Evolutionary conservation across 2,888 invertebrate species (phyloP).

Genomic region (Eupithecia inturbata): DNA sequence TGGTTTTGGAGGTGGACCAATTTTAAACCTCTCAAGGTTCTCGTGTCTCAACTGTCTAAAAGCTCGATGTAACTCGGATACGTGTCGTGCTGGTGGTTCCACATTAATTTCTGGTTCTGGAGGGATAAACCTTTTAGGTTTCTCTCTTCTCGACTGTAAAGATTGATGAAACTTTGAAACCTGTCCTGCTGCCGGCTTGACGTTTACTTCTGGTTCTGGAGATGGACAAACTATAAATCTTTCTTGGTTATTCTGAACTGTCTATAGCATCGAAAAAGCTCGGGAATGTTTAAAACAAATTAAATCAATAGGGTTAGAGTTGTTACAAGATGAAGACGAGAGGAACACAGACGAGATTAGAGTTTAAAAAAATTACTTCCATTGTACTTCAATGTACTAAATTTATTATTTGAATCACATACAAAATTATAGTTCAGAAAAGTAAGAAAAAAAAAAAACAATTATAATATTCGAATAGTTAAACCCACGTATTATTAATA

Average conservation of each 20-base stretch:
- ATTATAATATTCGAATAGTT: background rate
- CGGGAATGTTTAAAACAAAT: background rate
- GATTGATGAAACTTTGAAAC: background rate
- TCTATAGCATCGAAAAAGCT: background rate
- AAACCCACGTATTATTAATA: background rate
- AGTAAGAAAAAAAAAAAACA: background rate
- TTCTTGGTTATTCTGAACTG: background rate
- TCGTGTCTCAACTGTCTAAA: background rate
- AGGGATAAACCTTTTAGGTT: background rate
- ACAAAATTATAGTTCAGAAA: background rate
- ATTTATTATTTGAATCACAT: background rate
- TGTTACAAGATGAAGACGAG: background rate
- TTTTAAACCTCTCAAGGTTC: background rate
- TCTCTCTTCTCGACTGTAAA: background rate
- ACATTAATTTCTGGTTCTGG: background rate
- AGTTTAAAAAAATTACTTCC: background rate
- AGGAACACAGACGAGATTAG: background rate
- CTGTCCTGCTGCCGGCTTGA: conserved; percentile 9
- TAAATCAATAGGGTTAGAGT: background rate
- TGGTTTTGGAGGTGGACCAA: background rate
- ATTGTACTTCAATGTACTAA: background rate
- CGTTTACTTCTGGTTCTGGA: background rate
- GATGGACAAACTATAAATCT: background rate
- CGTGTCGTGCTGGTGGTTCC: background rate
- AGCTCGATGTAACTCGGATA: background rate